Evolutionary conservation across 2,888 invertebrate genomes (phyloP).

Genomic region (Julus scandinavius): DNA sequence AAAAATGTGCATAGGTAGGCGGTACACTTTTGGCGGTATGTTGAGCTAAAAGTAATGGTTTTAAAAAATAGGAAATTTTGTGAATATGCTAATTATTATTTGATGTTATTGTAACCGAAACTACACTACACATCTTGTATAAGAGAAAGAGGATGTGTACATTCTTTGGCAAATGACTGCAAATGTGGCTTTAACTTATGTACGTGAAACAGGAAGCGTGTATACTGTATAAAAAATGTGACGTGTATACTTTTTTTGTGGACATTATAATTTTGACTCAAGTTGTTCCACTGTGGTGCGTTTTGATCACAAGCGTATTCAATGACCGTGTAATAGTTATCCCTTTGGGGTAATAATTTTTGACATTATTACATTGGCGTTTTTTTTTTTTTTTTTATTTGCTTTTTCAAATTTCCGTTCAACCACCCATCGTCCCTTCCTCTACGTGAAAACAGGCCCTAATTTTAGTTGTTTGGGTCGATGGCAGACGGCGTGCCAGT

Average conservation of each 20-base stretch:
- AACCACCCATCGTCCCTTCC: background rate
- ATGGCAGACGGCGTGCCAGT: background rate
- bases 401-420: background rate
- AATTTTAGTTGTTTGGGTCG: conserved; percentile 8
- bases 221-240: too few species aligned
- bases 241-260: background rate
- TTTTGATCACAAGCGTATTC: background rate
- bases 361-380: background rate
- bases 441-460: background rate
- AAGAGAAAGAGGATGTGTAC: too few species aligned
- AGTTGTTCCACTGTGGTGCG: background rate
- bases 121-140: too few species aligned
- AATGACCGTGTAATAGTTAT: background rate
- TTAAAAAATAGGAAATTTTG: too few species aligned
- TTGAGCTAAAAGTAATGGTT: too few species aligned
- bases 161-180: too few species aligned
- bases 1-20: too few species aligned
- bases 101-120: too few species aligned
- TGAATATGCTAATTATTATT: too few species aligned
- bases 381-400: background rate
- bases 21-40: too few species aligned
- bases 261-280: background rate
- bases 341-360: conserved; percentile 18
- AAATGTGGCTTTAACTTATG: too few species aligned
- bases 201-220: background rate